These are phyloP conservation scores for Hermodice carunculata DNA, from an alignment of 2,888 invertebrate genomes.

Conservation along the genomic window DNA sequence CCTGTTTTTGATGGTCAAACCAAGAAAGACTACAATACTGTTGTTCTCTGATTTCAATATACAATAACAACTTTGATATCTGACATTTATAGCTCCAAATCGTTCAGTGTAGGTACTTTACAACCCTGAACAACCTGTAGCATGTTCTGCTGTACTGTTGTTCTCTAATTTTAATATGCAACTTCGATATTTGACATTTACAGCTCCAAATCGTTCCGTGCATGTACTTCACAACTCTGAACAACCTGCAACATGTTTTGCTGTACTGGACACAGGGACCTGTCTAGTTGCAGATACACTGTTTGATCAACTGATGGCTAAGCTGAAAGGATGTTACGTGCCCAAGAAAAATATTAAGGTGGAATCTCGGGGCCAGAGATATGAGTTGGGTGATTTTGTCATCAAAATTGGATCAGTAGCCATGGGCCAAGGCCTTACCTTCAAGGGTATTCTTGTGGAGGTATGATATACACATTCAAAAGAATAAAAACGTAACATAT, in stretches of 20 bases:
- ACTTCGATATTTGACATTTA: no score
- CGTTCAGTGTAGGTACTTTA: slow-evolving; percentile 93
- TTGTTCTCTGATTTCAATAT: not conserved
- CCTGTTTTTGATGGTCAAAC: no score
- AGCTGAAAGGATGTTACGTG: slow-evolving; percentile 88
- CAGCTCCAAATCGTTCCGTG: slow-evolving; percentile 83
- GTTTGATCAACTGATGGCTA: slow-evolving; percentile 91
- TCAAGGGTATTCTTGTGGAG: slow-evolving; percentile 94
- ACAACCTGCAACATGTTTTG: slow-evolving; percentile 94
- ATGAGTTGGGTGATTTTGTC: slow-evolving; percentile 84
- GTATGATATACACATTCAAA: no score
- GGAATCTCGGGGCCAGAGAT: slow-evolving; percentile 82
- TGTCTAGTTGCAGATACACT: slow-evolving; percentile 91
- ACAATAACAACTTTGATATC: not conserved
- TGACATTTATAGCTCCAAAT: slow-evolving; percentile 76
- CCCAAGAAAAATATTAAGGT: slow-evolving; percentile 82
- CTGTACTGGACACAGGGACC: slow-evolving; percentile 86
- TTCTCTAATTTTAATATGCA: not conserved
- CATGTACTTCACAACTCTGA: slow-evolving; percentile 97
- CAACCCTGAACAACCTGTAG: slow-evolving; percentile 95
- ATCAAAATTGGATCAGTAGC: slow-evolving; percentile 94
- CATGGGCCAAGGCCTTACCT: slow-evolving; percentile 83
- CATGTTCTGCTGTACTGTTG: slow-evolving; percentile 75
- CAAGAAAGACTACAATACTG: not conserved
- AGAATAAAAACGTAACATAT: no score